Evolutionary conservation across 2,888 invertebrate species (phyloP).

Genomic region (Eudasyphora cyanicolor): DNA sequence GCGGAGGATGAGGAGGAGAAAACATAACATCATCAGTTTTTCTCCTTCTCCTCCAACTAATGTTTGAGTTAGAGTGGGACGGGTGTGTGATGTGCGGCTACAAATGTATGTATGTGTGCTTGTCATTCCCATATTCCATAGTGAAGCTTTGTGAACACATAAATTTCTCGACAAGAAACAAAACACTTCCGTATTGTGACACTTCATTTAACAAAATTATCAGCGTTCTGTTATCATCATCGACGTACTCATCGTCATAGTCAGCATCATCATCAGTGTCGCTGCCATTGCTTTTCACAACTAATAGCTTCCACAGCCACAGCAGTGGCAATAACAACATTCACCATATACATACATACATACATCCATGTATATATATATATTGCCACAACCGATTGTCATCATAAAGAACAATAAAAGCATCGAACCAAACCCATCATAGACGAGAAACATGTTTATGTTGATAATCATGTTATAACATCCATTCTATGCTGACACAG

Average conservation of each 20-base stretch:
- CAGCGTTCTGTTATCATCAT: slow-evolving; percentile 32
- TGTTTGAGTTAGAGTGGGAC: not conserved
- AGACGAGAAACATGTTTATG: slow-evolving; percentile 11
- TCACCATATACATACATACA: too few species aligned
- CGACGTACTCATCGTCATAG: not conserved
- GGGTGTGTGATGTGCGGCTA: not conserved
- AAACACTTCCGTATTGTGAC: slow-evolving; percentile 61
- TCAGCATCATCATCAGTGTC: slow-evolving; percentile 34
- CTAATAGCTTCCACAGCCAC: not conserved
- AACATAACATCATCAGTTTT: not conserved
- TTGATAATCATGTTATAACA: slow-evolving; percentile 10
- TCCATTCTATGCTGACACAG: not conserved
- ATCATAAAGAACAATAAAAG: slow-evolving; percentile 36
- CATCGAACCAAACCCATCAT: not conserved
- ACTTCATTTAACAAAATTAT: slow-evolving; percentile 62
- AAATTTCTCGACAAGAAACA: slow-evolving; percentile 57
- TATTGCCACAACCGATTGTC: slow-evolving; percentile 49
- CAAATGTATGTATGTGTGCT: slow-evolving; percentile 32
- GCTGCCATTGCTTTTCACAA: too few species aligned
- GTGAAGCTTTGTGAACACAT: slow-evolving; percentile 45
- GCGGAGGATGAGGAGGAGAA: too few species aligned
- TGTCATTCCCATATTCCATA: slow-evolving; percentile 1
- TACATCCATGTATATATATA: too few species aligned
- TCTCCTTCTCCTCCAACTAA: not conserved
- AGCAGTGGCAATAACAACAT: not conserved